phyloP scores from a whole-genome alignment of 2,888 invertebrate genomes.

The Alcis repandata region DNA sequence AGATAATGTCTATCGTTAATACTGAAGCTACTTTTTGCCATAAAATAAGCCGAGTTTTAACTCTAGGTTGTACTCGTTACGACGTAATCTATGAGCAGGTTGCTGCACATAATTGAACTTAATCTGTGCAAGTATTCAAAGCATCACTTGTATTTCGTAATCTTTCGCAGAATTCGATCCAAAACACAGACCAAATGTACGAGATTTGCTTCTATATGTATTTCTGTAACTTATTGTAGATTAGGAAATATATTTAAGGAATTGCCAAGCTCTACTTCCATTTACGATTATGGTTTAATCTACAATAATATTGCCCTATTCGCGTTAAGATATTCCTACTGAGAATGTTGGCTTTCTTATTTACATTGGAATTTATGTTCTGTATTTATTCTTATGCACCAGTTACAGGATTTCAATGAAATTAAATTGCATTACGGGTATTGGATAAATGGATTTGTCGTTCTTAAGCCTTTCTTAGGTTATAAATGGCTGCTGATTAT shows the following conservation, averaged over 20 bases:
- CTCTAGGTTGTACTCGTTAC: slow-evolving; percentile 28
- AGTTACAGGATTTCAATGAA: slow-evolving; percentile 57
- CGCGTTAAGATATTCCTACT: slow-evolving; percentile 26
- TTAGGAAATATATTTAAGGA: slow-evolving; percentile 29
- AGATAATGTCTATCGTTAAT: slow-evolving; percentile 66
- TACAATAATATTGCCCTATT: slow-evolving; percentile 26
- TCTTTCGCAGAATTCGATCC: slow-evolving; percentile 2
- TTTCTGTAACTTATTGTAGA: slow-evolving; percentile 16
- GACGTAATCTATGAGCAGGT: slow-evolving; percentile 39
- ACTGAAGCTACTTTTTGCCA: slow-evolving; percentile 68
- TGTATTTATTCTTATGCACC: slow-evolving; percentile 45
- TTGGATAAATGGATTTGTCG: slow-evolving; percentile 59
- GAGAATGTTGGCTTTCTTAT: slow-evolving; percentile 29
- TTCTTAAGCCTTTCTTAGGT: slow-evolving; percentile 20
- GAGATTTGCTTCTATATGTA: slow-evolving; percentile 9
- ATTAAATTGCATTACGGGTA: slow-evolving; percentile 58
- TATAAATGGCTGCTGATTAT: not conserved
- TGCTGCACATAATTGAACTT: slow-evolving; percentile 37
- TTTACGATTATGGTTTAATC: slow-evolving; percentile 31
- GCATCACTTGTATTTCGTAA: slow-evolving; percentile 33
- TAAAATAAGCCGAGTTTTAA: slow-evolving; percentile 62
- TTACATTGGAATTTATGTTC: slow-evolving; percentile 26
- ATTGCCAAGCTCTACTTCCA: slow-evolving; percentile 24
- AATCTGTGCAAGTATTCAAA: slow-evolving; percentile 39
- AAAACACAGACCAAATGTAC: slow-evolving; percentile 15